phyloP scores from a whole-genome alignment of 1,140 invertebrate species.

The Drosophila mojavensis region DNA sequence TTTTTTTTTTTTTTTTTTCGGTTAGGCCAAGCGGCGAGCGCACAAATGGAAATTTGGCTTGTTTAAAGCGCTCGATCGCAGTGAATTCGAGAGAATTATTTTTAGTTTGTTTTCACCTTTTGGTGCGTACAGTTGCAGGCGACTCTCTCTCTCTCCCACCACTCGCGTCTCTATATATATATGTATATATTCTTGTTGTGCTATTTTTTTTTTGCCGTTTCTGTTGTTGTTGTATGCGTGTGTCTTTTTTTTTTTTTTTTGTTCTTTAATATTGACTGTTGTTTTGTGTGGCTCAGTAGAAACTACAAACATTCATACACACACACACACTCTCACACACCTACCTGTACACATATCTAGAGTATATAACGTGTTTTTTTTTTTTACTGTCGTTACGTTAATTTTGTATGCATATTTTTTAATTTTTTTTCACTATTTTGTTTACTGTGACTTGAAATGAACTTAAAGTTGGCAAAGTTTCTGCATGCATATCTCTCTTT shows the following conservation, averaged over 20 bases:
- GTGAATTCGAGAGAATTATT: constrained; percentile 68
- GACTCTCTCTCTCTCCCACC: constrained; percentile 5
- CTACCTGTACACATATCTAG: not conserved
- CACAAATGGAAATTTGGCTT: constrained; percentile 37
- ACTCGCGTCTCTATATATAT: not conserved
- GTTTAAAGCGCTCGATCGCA: constrained; percentile 61
- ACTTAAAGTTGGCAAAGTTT: constrained; percentile 43
- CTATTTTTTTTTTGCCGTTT: constrained; percentile 6
- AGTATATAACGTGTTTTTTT: too few relatives aligned
- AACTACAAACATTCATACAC: not conserved
- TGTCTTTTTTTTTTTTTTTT: constrained; percentile 25
- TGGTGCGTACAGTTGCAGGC: constrained; percentile 65
- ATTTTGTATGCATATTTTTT: constrained; percentile 1
- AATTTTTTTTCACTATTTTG: constrained; percentile 12
- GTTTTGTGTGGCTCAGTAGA: constrained; percentile 13
- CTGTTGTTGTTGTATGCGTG: too few relatives aligned
- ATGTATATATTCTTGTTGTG: constrained; percentile 25
- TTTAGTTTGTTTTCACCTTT: constrained; percentile 78
- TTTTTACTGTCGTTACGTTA: too few relatives aligned
- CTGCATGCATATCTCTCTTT: not conserved
- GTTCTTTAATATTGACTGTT: constrained; percentile 12
- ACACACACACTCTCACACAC: not conserved
- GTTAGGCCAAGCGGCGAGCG: constrained; percentile 17
- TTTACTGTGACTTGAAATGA: constrained; percentile 27
- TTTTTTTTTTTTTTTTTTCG: not conserved